These are phyloP conservation scores for Saguinus imperator DNA, from an alignment of 2,113 vertebrate genomes.

Conservation along the genomic window DNA sequence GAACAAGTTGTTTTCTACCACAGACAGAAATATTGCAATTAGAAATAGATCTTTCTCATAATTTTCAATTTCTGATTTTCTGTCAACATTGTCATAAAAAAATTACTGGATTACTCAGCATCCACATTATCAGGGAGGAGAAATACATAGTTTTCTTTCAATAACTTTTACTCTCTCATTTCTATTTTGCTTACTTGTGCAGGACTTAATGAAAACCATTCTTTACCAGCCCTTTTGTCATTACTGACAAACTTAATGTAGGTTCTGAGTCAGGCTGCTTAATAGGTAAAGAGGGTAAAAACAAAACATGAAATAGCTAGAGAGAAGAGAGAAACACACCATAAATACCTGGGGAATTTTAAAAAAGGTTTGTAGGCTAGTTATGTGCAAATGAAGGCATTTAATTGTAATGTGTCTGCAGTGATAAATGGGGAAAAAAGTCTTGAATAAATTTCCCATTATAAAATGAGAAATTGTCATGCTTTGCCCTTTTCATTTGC, in stretches of 20 bases:
- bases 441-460: constrained; percentile 82
- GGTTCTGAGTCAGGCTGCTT: constrained; percentile 2
- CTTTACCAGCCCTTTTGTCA: not conserved
- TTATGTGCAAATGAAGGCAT: constrained; percentile 73
- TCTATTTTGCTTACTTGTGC: not conserved
- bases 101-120: not conserved
- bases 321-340: not conserved
- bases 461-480: constrained; percentile 80
- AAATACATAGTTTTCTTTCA: not conserved
- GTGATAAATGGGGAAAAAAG: constrained; percentile 69
- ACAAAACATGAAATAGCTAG: constrained; percentile 48
- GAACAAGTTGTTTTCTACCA: not conserved
- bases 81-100: not conserved
- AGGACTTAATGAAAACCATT: not conserved
- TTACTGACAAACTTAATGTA: not conserved
- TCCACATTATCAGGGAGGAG: not conserved
- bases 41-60: constrained; percentile 14
- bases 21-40: not conserved
- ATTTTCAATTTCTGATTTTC: constrained; percentile 43
- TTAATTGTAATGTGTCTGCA: constrained; percentile 76
- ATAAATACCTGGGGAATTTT: constrained; percentile 25
- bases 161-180: not conserved
- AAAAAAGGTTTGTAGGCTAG: constrained; percentile 54
- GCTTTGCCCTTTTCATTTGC: constrained; percentile 79
- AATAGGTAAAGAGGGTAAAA: constrained; percentile 42